These are phyloP conservation scores for Urocynchramus pylzowi DNA, from an alignment of 2,113 vertebrate genomes.

Conservation along the genomic window DNA sequence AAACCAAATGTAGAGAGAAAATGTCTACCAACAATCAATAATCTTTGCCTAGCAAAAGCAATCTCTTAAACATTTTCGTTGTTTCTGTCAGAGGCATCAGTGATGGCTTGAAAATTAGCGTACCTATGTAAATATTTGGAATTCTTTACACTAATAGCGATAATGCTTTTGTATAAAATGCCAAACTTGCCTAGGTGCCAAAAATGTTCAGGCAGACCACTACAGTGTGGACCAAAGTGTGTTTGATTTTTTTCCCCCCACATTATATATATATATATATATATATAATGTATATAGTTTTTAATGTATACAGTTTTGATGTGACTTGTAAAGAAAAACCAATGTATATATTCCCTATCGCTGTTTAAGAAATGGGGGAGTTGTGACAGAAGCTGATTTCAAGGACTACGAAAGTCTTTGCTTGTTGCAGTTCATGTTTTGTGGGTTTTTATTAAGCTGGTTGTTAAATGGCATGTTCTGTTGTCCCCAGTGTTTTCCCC, in stretches of 20 bases:
- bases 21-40: not conserved
- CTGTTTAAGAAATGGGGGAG: not conserved
- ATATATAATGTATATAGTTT: not conserved
- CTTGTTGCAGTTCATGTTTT: too few relatives aligned
- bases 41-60: not conserved
- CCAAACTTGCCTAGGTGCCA: not conserved
- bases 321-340: not conserved
- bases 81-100: not conserved
- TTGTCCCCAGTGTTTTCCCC: too few relatives aligned
- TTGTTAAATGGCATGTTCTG: too few relatives aligned
- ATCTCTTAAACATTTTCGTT: not conserved
- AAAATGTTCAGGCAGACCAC: not conserved
- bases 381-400: not conserved
- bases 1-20: not conserved
- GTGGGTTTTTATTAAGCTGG: too few relatives aligned
- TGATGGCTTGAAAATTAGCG: not conserved
- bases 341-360: not conserved
- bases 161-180: not conserved
- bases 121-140: not conserved
- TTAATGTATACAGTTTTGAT: not conserved
- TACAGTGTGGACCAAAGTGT: not conserved
- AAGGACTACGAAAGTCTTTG: not conserved
- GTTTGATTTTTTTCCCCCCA: not conserved
- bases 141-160: not conserved
- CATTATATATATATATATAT: too few relatives aligned